Base-by-base conservation (phyloP, 2,113 vertebrate species). In the Tachysurus fulvidraco region DNA sequence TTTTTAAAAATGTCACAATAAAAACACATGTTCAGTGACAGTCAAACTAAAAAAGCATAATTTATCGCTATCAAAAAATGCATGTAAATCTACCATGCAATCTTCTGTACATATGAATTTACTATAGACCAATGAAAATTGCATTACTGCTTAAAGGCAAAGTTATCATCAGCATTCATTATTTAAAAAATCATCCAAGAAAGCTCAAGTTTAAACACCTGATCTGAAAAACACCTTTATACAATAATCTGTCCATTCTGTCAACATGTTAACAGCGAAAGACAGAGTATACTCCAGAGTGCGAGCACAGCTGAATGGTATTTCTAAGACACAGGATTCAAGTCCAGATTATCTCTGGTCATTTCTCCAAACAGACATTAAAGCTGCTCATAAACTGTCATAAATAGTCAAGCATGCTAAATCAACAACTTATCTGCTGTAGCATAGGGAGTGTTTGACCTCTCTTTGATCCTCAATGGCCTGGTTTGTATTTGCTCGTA, bases 401-500 rank as follows among this genome's bases (percentile, higher is more conserved):
- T 60, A 28, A 71, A 71, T 60, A 36, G 6, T 60, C 62, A 59
- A 17, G 52, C 16, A 16, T 69, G 1, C 78, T 60, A 78, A 79
- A 79, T 85, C 28, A 85, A 21, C 23, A 59, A 23, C 41, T 86
- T 81, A 86, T 81, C 85, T 73, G 78, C 65, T 36, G 16, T 50
- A 62, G 36, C 54, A 11, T 71, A 46, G 79, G 19, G 52, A 46
- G 78, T 59, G 78, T 81, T 81, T 60, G 41, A n/a, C 60, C 52
- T 80, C 30, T 7, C 78, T 86, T 81, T 81, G 85, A 86, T 81
- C 78, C 41, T n/a, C 7, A 12, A 41, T 16, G 8, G 10, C 62
- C 28, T 36, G 14, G 30, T 62, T 8, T 54, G 74, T 17, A 9
- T 65, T 57, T 46, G 21, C 69, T 28, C 41, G 17, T 50, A 21